Base-by-base conservation (phyloP, 1,140 invertebrate species). In the Drosophila auraria region DNA sequence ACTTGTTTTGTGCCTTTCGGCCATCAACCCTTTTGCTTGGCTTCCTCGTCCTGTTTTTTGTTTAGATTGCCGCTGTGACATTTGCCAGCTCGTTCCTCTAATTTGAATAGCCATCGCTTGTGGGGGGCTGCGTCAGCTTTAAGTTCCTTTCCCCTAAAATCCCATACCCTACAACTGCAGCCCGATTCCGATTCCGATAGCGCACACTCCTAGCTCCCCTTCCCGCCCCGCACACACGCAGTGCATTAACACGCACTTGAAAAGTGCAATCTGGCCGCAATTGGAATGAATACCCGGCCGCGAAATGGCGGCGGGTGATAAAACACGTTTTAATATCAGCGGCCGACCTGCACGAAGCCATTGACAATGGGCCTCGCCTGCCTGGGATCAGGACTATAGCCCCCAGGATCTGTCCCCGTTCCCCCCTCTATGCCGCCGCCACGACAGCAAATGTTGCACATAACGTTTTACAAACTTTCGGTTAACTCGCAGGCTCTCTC, bases 291-390 rank as follows among this genome's bases (percentile, higher is more conserved):
- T 82, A 78, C 76, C 77, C 83, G 82, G 86, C 86, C 86, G 87
- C 86, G 87, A 90, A 90, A 90, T 90, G 87, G 87, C 68, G 87
- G 86, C 87, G 87, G 87, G 87, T 91, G 87, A 91, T 91, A 91
- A 91, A 91, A 91, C 87, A 91, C 87, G 83, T 91, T 91, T 91
- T 91, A 91, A 91, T 91, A 91, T 91, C 82, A 68, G 69, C 45
- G 61, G 30, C 36, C 73, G 47, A 82, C 74, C 65, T 72, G 75
- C 63, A 78, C 70, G 51, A 62, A 57, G 36, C 51, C 68, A 84
- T 66, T 74, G 82, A 86, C 82, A 86, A 78, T 71, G 82, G 63
- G 62, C 47, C 63, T 42, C 25, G 40, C 15, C 15, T 57, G 47
- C 42, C 44, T 45, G 57, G 69, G 60, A 73, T 60, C 77, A 80